Base-by-base conservation (phyloP, 2,888 invertebrate genomes). In the Steinernema scapterisci region DNA sequence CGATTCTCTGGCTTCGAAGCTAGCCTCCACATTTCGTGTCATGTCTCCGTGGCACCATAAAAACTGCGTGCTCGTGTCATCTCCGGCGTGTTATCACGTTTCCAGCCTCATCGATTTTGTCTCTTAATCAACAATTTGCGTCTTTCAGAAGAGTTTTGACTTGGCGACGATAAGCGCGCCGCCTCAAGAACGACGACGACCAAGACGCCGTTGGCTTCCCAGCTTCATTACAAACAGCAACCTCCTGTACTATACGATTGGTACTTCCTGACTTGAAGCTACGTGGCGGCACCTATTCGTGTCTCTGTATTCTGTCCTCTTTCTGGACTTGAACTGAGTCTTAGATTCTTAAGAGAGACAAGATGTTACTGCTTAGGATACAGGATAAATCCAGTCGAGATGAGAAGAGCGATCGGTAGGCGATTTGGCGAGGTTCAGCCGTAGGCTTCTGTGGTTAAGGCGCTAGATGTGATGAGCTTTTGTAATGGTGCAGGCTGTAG, bases 341-440 rank as follows among this genome's bases (percentile, higher is more conserved):
- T 48, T n/a, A 16, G 48, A 3, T 7, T 48, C 13, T 48, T 48
- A 5, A n/a, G 48, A 48, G 19, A 16, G 48, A 5, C 48, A 48
- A 48, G 48, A 63, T 63, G 63, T 63, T 63, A 19, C 63, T 63
- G 16, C 38, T 63, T 7, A 9, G 63, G 63, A 63, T 63, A 63
- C 63, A 63, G 31, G 63, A 63, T 27, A 63, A 63, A 19, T n/a
- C n/a, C n/a, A 25, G 7, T 21, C 63, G 63, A 11, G 63, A 63
- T 63, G 63, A 63, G 63, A 63, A 63, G 63, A 25, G 27, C 63
- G 63, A 63, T 25, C 5, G 63, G 63, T 63, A 63, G 63, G 63
- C 63, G 31, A 27, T 23, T 44, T 44, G 45, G 7, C 16, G 45
- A 11, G 9, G 45, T 16, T 16, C 16, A 44, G 45, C 7, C 9